Evolutionary conservation across 2,888 invertebrate species (phyloP).

Genomic region (Zygothrica quintamaculata): DNA sequence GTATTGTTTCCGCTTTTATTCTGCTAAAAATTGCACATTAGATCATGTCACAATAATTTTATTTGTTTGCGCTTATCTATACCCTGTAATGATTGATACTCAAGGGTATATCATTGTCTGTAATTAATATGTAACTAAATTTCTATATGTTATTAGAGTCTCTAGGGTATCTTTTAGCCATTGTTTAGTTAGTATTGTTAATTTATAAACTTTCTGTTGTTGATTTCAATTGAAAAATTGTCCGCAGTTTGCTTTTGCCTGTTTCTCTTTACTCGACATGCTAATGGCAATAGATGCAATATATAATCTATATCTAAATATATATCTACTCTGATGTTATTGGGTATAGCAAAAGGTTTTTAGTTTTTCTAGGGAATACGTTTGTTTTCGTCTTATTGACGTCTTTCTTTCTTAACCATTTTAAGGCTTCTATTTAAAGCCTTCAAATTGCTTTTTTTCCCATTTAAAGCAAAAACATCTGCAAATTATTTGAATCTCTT

Average conservation of each 20-base stretch:
- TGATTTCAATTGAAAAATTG: constrained; percentile 48
- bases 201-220: constrained; percentile 6
- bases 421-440: too few relatives aligned
- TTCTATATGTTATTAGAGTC: too few relatives aligned
- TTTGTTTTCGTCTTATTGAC: not conserved
- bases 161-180: constrained; percentile 1
- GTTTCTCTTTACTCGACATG: constrained; percentile 15
- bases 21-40: constrained; percentile 77
- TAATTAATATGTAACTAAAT: too few relatives aligned
- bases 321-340: not conserved
- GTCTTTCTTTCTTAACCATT: too few relatives aligned
- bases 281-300: constrained; percentile 23
- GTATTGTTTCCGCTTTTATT: constrained; percentile 50
- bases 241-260: constrained; percentile 28
- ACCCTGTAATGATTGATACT: too few relatives aligned
- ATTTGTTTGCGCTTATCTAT: constrained; percentile 39
- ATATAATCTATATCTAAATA: not conserved
- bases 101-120: too few relatives aligned
- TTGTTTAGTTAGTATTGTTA: not conserved
- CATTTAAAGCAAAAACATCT: too few relatives aligned
- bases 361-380: constrained; percentile 7
- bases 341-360: constrained; percentile 23
- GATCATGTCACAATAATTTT: constrained; percentile 79
- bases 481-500: too few relatives aligned
- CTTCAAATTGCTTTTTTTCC: too few relatives aligned